Conservation (phyloP, 1,140 invertebrate genomes). For the Belonocnema kinseyi region DNA sequence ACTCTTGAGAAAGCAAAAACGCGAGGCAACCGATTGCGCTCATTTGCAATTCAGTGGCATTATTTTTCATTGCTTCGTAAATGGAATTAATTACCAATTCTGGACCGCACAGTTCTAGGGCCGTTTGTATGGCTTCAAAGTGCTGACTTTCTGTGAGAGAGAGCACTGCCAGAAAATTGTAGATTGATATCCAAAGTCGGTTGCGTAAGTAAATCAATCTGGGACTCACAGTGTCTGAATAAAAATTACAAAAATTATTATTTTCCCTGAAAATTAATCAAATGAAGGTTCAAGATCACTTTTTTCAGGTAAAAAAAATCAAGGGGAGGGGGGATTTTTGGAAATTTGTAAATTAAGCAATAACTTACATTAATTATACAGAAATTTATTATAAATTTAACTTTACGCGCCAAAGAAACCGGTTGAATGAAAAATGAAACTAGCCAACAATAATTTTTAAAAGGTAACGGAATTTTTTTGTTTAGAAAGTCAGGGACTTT, state of each 20-base stretch:
- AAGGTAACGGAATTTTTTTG: too few species aligned
- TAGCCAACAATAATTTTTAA: too few species aligned
- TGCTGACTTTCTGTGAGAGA: constrained; percentile 64
- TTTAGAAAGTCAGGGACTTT: too few species aligned
- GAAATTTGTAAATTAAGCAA: too few species aligned
- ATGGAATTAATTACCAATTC: constrained; percentile 66
- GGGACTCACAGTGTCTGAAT: constrained; percentile 62
- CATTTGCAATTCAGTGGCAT: constrained; percentile 57
- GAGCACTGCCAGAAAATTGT: constrained; percentile 70
- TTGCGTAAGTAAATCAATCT: constrained; percentile 70
- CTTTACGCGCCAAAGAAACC: too few species aligned
- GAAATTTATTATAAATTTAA: too few species aligned
- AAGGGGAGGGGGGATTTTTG: too few species aligned
- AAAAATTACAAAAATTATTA: neutral
- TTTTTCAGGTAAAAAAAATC: too few species aligned
- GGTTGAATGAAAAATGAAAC: too few species aligned
- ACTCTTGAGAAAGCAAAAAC: constrained; percentile 64
- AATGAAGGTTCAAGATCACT: too few species aligned
- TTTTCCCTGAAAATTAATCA: neutral
- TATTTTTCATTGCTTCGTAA: constrained; percentile 65
- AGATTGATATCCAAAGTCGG: constrained; percentile 72
- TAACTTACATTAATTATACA: too few species aligned
- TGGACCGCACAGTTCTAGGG: constrained; percentile 62
- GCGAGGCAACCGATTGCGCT: constrained; percentile 62
- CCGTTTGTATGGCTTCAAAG: constrained; percentile 64